Conservation (phyloP, 2,888 invertebrate genomes). For the Lumbricus terrestris region DNA sequence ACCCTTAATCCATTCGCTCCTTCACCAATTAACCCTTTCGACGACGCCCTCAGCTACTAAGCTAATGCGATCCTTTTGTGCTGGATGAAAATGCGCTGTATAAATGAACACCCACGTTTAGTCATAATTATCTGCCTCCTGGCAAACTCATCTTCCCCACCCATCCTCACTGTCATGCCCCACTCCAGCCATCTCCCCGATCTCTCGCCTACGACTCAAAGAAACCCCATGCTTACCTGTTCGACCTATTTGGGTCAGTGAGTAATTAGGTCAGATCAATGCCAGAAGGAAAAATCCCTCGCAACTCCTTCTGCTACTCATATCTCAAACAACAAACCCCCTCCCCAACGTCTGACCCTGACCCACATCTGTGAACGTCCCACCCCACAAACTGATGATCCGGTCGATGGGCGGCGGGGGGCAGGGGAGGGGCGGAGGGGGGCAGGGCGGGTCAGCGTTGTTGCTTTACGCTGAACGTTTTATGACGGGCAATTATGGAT, state of each 20-base stretch:
- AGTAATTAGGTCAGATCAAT: not conserved
- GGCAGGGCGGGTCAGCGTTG: not conserved
- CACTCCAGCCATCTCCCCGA: not conserved
- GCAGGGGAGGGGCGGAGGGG: too few relatives aligned
- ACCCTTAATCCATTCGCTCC: not conserved
- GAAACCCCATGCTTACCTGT: not conserved
- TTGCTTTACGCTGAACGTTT: not conserved
- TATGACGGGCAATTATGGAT: not conserved
- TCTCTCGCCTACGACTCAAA: not conserved
- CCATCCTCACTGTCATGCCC: not conserved
- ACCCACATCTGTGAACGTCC: not conserved
- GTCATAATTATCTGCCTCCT: too few relatives aligned
- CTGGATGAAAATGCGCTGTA: not conserved
- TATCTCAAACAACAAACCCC: not conserved
- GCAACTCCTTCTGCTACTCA: not conserved
- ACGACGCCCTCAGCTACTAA: not conserved
- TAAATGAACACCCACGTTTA: not conserved
- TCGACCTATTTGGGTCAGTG: not conserved
- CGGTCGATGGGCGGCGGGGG: not conserved
- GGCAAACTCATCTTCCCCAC: not conserved
- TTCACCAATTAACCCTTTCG: not conserved
- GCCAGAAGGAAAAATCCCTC: not conserved
- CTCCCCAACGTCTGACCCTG: not conserved
- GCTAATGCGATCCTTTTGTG: not conserved
- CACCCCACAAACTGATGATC: not conserved